These are phyloP conservation scores for Anableps anableps DNA, from an alignment of 2,797 vertebrate genomes.

Conservation along the genomic window DNA sequence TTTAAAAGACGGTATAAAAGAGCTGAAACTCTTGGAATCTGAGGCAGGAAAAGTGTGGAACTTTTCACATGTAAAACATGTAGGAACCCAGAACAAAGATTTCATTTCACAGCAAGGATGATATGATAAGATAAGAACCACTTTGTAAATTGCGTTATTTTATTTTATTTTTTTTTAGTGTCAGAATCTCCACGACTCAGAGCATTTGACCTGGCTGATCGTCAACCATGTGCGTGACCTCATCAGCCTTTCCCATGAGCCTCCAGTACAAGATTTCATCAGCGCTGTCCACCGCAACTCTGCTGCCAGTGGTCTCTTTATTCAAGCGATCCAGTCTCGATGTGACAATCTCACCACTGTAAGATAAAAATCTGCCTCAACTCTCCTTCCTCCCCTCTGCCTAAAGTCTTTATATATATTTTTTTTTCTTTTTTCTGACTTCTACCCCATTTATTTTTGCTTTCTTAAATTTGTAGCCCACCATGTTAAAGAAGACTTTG, in stretches of 20 bases:
- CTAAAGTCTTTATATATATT: background rate
- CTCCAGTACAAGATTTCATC: conserved; percentile 98
- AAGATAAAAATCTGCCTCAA: conserved; percentile 10
- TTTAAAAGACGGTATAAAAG: background rate
- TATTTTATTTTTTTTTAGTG: too few species aligned
- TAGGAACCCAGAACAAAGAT: background rate
- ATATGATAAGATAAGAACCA: background rate
- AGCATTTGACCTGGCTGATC: conserved; percentile 97
- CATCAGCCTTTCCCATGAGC: conserved; percentile 94
- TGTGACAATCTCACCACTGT: conserved; percentile 89
- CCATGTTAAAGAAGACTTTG: conserved; percentile 92
- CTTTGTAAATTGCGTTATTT: background rate
- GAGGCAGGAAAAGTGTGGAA: background rate
- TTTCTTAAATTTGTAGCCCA: conserved; percentile 82
- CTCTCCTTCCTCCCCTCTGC: background rate
- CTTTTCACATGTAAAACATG: background rate
- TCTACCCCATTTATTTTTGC: background rate
- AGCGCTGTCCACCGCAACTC: conserved; percentile 97
- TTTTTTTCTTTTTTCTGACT: background rate
- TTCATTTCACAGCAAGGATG: background rate
- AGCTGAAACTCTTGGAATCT: background rate
- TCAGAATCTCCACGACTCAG: conserved; percentile 98
- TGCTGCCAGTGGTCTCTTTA: conserved; percentile 97
- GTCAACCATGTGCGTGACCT: conserved; percentile 97
- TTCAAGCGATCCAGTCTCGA: conserved; percentile 98